Evolutionary conservation across 1,140 invertebrate species (phyloP), one percentile per base, ranked within the genome.

Genomic region (Latrodectus geometricus): DNA sequence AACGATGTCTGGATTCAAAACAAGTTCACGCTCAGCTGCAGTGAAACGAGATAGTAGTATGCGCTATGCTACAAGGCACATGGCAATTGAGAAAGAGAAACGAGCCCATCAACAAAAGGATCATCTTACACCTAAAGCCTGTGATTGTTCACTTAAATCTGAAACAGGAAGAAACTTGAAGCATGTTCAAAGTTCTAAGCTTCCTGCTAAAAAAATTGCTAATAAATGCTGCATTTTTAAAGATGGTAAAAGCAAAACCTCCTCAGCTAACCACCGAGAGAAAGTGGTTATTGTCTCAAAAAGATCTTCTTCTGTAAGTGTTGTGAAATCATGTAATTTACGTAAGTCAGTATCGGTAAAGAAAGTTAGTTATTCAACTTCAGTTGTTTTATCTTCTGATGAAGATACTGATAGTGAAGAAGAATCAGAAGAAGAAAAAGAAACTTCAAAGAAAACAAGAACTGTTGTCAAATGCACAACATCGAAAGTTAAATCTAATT

Each of bases 271-370:
- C 35, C 50, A 80, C 35, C 69, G 48, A 12, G 84, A 87, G 78
- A 87, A 79, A 48, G 85, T 87, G 48, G 85, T 87, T 8, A 87
- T 87, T 52, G 85, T 87, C 54, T 80, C 76, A 9, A 87, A 87
- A 52, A 50, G 77, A n/a, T 87, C 85, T 52, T 87, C 85, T n/a
- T 80, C 85, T 52, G 85, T 87, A 9, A 79, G 85, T 66, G 85
- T 87, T 50, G 85, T 87, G 8, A 87, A 87, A 48, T 86, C 85
- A 11, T 73, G 77, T 20, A 79, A 54, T 23, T 66, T 72, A 9
- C 75, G 84, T 4, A 79, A 80, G 35, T 80, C 85, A 23, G 85
- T 87, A 15, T 76, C 82, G 15, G 21, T 87, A n/a, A 56, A 50
- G 21, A 80, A 87, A 75, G 76, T 79, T n/a, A 74, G 76, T 50